A percentile compares a stretch with the other conserved stretches of the same genome.
phyloP scores from a whole-genome alignment of 2,888 invertebrate genomes.

The Hypena proboscidalis region DNA sequence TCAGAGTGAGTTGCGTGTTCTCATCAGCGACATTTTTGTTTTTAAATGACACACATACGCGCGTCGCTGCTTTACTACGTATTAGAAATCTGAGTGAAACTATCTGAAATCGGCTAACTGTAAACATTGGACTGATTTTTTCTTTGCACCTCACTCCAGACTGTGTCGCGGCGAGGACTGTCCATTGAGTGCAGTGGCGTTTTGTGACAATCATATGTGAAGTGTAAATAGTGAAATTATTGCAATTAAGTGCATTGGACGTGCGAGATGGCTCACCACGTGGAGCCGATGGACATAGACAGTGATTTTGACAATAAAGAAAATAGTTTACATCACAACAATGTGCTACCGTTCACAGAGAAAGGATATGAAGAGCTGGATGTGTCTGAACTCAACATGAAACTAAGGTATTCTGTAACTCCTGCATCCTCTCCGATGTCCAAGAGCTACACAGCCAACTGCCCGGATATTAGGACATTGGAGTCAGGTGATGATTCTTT shows the following conservation, averaged over 20 bases:
- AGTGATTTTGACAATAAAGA: slow-evolving; percentile 79
- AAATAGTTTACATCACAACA: slow-evolving; percentile 68
- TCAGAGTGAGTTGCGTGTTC: slow-evolving; percentile 75
- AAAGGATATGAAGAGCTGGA: slow-evolving; percentile 78
- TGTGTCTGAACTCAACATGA: slow-evolving; percentile 77
- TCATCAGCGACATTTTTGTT: slow-evolving; percentile 75
- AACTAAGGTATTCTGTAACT: slow-evolving; percentile 74
- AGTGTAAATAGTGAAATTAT: slow-evolving; percentile 29
- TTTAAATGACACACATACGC: slow-evolving; percentile 78
- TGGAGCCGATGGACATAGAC: slow-evolving; percentile 76
- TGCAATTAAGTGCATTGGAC: slow-evolving; percentile 31
- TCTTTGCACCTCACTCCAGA: slow-evolving; percentile 56
- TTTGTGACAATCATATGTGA: slow-evolving; percentile 30
- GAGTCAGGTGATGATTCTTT: slow-evolving; percentile 52
- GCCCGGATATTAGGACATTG: slow-evolving; percentile 53
- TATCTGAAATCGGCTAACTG: slow-evolving; percentile 67
- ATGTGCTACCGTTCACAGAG: slow-evolving; percentile 70
- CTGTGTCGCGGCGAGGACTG: slow-evolving; percentile 45
- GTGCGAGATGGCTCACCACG: slow-evolving; percentile 66
- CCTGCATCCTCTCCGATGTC: slow-evolving; percentile 76
- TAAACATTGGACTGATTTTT: slow-evolving; percentile 75
- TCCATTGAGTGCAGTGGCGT: slow-evolving; percentile 24
- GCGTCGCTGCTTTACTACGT: slow-evolving; percentile 60
- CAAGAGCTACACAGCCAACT: slow-evolving; percentile 65
- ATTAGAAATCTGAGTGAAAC: slow-evolving; percentile 81